phyloP scores from a whole-genome alignment of 2,113 vertebrate genomes.

The Xenus cinereus region DNA sequence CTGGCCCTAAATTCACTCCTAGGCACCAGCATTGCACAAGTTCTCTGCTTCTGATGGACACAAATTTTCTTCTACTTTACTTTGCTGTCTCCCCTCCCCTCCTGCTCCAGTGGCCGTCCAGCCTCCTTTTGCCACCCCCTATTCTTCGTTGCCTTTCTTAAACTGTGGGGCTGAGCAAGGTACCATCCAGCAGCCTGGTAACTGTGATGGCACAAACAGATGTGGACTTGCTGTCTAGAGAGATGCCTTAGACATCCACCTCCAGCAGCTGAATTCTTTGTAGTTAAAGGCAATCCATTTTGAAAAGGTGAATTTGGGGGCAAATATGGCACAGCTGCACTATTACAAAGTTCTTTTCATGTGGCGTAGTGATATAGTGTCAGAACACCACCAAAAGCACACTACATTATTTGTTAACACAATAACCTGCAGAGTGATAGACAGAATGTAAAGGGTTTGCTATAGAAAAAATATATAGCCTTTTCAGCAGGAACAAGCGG shows the following conservation, averaged over 20 bases:
- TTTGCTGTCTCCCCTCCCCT: neutral
- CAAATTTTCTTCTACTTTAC: neutral
- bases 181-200: neutral
- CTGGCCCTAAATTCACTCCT: neutral
- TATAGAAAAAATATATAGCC: neutral
- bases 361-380: neutral
- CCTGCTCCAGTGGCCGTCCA: neutral
- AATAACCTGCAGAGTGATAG: neutral
- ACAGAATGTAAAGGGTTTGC: neutral
- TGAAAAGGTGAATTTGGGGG: neutral
- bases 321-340: neutral
- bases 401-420: neutral
- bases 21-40: neutral
- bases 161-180: neutral
- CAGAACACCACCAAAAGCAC: neutral
- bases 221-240: neutral
- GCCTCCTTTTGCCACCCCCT: accelerated
- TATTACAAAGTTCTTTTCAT: neutral
- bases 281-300: neutral
- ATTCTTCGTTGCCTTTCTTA: neutral
- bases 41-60: neutral
- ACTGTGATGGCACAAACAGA: neutral
- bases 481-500: neutral
- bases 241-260: neutral
- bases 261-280: neutral